Conservation (phyloP, 2,113 vertebrate genomes). For the Apaloderma vittatum region DNA sequence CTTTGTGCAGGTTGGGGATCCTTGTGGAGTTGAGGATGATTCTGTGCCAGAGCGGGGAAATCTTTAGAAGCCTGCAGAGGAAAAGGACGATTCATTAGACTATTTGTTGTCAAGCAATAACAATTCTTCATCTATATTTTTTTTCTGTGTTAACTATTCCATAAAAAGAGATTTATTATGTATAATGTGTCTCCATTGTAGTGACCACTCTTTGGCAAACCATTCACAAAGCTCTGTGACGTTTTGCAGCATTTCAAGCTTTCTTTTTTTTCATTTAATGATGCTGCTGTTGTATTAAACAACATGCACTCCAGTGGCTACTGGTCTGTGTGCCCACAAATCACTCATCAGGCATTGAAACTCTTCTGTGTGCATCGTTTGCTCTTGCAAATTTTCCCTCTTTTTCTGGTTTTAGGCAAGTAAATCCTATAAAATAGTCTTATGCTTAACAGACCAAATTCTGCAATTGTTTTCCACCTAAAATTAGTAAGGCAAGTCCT, state of each 20-base stretch:
- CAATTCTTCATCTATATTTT: neutral
- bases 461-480: neutral
- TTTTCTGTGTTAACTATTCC: neutral
- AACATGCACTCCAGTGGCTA: neutral
- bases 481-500: neutral
- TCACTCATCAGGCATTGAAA: neutral
- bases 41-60: neutral
- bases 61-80: neutral
- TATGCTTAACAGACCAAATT: neutral
- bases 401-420: neutral
- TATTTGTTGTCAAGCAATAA: neutral
- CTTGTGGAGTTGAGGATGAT: rapidly evolving
- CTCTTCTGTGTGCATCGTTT: neutral
- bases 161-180: neutral
- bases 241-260: neutral
- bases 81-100: neutral
- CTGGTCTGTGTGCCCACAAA: neutral
- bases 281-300: neutral
- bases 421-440: neutral
- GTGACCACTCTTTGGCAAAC: neutral
- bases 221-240: neutral
- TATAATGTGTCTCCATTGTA: neutral
- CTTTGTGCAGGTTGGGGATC: neutral
- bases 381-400: neutral
- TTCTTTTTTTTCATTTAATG: neutral